Base-by-base conservation (phyloP, 2,113 vertebrate genomes). In the Thalassarche chlororhynchos region DNA sequence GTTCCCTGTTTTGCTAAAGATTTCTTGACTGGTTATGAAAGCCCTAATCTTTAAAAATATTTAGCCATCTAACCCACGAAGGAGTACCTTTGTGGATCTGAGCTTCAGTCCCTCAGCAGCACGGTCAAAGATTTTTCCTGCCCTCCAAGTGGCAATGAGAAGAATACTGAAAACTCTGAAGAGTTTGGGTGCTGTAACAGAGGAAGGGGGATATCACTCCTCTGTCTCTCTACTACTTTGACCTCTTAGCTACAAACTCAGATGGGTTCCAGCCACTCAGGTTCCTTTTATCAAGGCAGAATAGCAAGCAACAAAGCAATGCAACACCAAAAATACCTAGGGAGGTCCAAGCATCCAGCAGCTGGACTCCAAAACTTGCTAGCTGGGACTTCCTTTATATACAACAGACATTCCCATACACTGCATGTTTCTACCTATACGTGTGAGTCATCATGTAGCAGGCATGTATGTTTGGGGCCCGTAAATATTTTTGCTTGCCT, bases 391-490 rank as follows among this genome's bases (percentile, higher is more conserved):
- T 71, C 55, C 58, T 85, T 65, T 49, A 2, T 25, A 7, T 2
- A 10, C 42, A 49, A 11, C 4, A 13, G 51, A 7, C 65, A 8
- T 78, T 79, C 31, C 44, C 0, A 0, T n/a, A 3, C 8, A 0
- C 49, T 47, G 23, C 44, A 2, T 24, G 42, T 68, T 75, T 26
- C 89, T 51, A 5, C 65, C 77, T 44, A 11, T 61, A 23, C 1
- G 0, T 47, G 57, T 80, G 85, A 94, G 34, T 90, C 90, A 71
- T 11, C 57, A 5, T 18, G 70, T 21, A 76, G 61, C 54, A 92
- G 88, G 70, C 66, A 15, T 19, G 54, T 65, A 10, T 7, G 3
- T 85, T 90, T 58, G 70, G 65, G 36, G 34, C 84, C 87, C 1
- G 2, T 60, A 74, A 94, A 91, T 93, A n/a, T 29, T 61, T 75